phyloP scores from a whole-genome alignment of 2,113 vertebrate genomes.

The Poecile atricapillus region DNA sequence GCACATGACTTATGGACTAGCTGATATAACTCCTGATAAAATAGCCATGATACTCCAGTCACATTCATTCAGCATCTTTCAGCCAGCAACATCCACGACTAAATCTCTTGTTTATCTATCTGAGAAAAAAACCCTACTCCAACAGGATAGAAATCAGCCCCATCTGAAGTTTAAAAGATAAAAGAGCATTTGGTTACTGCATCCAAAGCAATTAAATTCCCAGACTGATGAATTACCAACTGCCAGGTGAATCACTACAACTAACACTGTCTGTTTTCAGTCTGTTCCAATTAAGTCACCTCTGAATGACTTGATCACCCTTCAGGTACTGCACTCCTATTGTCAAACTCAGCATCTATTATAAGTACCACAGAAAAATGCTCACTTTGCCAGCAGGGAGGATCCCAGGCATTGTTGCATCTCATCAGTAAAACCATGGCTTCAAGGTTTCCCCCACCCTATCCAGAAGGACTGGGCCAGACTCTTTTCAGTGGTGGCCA shows the following conservation, averaged over 20 bases:
- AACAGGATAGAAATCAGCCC: background rate
- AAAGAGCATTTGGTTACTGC: background rate
- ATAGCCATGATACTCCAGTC: background rate
- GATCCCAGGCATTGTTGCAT: background rate
- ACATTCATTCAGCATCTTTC: background rate
- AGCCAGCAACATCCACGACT: background rate
- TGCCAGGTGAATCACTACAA: background rate
- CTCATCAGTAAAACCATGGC: background rate
- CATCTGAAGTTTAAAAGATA: background rate
- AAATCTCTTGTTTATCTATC: background rate
- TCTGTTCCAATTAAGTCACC: background rate
- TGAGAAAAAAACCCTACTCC: background rate
- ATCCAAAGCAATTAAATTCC: background rate
- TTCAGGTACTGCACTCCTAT: background rate
- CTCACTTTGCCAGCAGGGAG: background rate
- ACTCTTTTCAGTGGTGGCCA: background rate
- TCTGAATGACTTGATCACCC: background rate
- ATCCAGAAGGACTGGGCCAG: background rate
- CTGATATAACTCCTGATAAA: background rate
- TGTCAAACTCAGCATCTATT: background rate
- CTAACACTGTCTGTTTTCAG: background rate
- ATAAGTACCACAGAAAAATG: background rate
- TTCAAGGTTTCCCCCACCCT: background rate
- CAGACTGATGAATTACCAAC: background rate
- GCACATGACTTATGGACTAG: background rate